A percentile compares a stretch with the other conserved stretches of the same genome.
These are phyloP conservation scores for Rachycentron canadum DNA, from an alignment of 2,797 vertebrate genomes.

Conservation along the genomic window DNA sequence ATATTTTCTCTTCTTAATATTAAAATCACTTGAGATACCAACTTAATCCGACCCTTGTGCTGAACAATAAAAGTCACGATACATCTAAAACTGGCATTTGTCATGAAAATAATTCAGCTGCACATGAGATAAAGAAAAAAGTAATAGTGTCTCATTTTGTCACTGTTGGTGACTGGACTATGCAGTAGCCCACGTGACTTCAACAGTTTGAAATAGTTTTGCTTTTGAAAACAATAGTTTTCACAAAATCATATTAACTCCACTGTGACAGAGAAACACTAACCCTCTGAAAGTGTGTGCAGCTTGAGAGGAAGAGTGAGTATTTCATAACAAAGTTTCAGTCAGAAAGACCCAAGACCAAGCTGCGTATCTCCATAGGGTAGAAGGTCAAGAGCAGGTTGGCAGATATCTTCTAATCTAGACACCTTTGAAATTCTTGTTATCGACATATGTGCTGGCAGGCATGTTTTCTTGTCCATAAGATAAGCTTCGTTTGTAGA, in stretches of 20 bases:
- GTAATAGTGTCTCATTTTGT: background rate
- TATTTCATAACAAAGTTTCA: constrained; percentile 10
- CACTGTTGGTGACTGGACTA: background rate
- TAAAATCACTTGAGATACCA: background rate
- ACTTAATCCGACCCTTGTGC: background rate
- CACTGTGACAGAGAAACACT: background rate
- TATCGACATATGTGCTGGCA: constrained; percentile 9
- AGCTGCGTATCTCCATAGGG: background rate
- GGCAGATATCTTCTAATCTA: constrained; percentile 15
- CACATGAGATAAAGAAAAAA: background rate
- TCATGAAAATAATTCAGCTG: background rate
- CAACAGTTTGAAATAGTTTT: background rate
- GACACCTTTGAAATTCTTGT: constrained; percentile 10
- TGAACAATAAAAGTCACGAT: background rate
- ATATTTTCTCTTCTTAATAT: background rate
- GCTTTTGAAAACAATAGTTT: background rate
- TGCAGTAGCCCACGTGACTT: background rate
- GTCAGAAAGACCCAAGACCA: background rate
- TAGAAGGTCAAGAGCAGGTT: constrained; percentile 6
- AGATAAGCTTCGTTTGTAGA: constrained; percentile 13
- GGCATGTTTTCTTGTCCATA: background rate
- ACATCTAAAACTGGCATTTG: background rate
- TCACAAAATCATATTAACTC: background rate
- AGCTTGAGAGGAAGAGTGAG: background rate
- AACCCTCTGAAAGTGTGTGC: background rate